Evolutionary conservation across 2,888 invertebrate species (phyloP).

Genomic region (Hyppa rectilinea): DNA sequence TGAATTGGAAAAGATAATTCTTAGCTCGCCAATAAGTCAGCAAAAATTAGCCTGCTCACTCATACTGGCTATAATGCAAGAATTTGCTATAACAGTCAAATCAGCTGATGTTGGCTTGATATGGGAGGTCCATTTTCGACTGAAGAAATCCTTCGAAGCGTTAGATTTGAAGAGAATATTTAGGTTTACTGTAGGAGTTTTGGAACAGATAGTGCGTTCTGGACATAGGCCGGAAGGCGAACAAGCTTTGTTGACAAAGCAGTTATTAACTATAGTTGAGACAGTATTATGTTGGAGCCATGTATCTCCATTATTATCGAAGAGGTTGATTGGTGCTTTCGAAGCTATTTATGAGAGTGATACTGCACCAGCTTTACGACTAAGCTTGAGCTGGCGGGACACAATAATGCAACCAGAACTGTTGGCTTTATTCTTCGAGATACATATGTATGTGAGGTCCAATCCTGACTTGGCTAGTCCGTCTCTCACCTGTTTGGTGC

Average conservation of each 20-base stretch:
- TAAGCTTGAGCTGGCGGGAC: constrained; percentile 93
- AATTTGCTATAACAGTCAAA: constrained; percentile 96
- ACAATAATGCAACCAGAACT: constrained; percentile 94
- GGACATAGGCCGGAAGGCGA: constrained; percentile 88
- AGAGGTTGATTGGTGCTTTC: constrained; percentile 93
- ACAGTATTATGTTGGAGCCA: constrained; percentile 96
- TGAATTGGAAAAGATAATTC: constrained; percentile 94
- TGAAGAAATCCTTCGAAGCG: constrained; percentile 96
- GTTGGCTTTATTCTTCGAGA: constrained; percentile 94
- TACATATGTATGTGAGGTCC: constrained; percentile 95
- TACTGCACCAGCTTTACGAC: constrained; percentile 91
- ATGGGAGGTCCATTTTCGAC: constrained; percentile 96
- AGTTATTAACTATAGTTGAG: constrained; percentile 94
- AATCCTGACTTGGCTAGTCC: constrained; percentile 94
- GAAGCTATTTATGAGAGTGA: constrained; percentile 93
- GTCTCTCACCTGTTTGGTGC: constrained; percentile 95
- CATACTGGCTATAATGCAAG: constrained; percentile 95
- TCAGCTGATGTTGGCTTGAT: constrained; percentile 96
- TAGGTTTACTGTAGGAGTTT: constrained; percentile 85
- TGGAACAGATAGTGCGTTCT: constrained; percentile 85
- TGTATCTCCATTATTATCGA: constrained; percentile 92
- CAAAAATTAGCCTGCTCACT: constrained; percentile 96
- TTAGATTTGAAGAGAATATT: constrained; percentile 95
- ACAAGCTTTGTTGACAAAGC: constrained; percentile 91
- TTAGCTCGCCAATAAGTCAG: constrained; percentile 94